Conservation (phyloP, 2,888 invertebrate genomes). For the Acronicta alni region DNA sequence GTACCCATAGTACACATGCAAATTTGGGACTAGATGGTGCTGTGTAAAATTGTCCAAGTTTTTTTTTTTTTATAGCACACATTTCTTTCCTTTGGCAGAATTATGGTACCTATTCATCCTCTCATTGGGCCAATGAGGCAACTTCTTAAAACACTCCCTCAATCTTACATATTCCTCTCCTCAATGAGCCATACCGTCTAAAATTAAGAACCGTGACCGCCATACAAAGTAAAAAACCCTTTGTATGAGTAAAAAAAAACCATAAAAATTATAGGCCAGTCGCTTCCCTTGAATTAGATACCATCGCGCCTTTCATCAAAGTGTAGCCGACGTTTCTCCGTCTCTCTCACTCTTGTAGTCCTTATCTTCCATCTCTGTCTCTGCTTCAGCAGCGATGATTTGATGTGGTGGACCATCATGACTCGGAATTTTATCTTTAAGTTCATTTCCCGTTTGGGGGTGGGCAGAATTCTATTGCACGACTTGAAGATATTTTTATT, state of each 20-base stretch:
- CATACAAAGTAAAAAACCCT: slow-evolving; percentile 51
- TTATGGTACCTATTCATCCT: too few species aligned
- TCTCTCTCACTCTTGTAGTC: slow-evolving; percentile 25
- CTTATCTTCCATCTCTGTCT: slow-evolving; percentile 24
- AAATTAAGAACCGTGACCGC: slow-evolving; percentile 49
- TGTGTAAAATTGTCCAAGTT: too few species aligned
- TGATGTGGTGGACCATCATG: slow-evolving; percentile 44
- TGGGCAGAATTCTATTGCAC: slow-evolving; percentile 27
- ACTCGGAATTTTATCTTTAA: slow-evolving; percentile 43
- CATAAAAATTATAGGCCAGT: slow-evolving; percentile 47
- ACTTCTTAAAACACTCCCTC: too few species aligned
- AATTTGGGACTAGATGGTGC: too few species aligned
- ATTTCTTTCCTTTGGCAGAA: too few species aligned
- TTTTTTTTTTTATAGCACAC: too few species aligned
- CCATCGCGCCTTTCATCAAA: slow-evolving; percentile 53
- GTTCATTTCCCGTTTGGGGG: slow-evolving; percentile 34
- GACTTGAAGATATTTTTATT: neutral
- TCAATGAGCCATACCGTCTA: slow-evolving; percentile 18
- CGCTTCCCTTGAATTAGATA: slow-evolving; percentile 57
- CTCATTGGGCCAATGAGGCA: too few species aligned
- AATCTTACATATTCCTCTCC: too few species aligned
- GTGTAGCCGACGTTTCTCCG: slow-evolving; percentile 36
- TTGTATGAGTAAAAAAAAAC: slow-evolving; percentile 51
- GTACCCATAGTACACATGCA: too few species aligned
- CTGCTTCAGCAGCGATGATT: slow-evolving; percentile 26